A percentile compares a stretch with the other conserved stretches of the same genome.
phyloP scores from a whole-genome alignment of 2,113 vertebrate species.

The Syrmaticus mikado region DNA sequence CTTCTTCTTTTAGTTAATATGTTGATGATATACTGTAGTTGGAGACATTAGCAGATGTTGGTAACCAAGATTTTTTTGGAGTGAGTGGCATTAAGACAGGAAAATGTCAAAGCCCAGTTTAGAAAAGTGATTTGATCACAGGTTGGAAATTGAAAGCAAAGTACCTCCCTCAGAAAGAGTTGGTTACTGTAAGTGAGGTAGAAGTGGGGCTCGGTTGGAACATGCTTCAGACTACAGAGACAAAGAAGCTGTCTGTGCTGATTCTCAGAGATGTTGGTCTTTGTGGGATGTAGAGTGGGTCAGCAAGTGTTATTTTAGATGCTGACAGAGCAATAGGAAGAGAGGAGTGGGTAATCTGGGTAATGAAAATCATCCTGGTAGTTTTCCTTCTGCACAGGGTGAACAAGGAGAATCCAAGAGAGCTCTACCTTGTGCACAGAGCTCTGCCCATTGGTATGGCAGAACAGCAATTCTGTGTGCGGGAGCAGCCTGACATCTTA shows the following conservation, averaged over 20 bases:
- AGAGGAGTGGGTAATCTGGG: background rate
- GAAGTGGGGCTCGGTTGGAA: background rate
- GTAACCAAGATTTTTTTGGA: background rate
- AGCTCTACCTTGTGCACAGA: background rate
- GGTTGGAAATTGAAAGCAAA: background rate
- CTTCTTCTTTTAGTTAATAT: background rate
- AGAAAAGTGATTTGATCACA: conserved; percentile 22
- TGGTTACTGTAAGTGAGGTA: background rate
- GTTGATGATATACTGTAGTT: background rate
- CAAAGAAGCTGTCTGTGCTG: background rate
- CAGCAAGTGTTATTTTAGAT: background rate
- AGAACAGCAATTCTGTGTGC: background rate
- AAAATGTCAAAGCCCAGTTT: conserved; percentile 53
- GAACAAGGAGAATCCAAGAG: background rate
- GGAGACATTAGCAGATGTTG: background rate
- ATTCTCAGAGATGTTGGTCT: background rate
- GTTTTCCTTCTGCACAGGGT: background rate
- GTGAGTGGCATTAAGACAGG: background rate
- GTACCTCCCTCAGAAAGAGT: background rate
- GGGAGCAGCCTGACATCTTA: background rate
- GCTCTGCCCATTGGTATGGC: background rate
- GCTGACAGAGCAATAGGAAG: background rate
- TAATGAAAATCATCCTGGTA: background rate
- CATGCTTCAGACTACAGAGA: background rate
- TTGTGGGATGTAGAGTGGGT: background rate